Evolutionary conservation across 2,888 invertebrate species (phyloP), one percentile per base, ranked within the genome.

Genomic region (Ornithoptera priamus): DNA sequence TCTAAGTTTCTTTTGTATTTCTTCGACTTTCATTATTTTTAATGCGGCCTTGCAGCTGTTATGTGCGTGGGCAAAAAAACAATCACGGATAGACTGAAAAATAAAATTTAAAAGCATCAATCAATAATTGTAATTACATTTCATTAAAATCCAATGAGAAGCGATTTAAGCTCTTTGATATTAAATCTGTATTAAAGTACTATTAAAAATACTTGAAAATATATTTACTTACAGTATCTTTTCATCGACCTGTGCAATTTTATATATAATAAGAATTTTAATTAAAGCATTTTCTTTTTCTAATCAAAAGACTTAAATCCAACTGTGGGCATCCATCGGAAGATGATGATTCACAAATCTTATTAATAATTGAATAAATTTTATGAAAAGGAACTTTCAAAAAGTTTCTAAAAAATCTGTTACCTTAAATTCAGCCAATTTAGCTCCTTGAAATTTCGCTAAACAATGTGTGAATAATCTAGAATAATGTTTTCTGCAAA

Each of bases 31-130:
- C 92, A 93, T 92, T 68, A 93, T 90, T 78, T 93, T 93, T n/a
- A 93, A 75, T 1, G 93, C 89, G 59, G 93, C 93, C 75, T 89
- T 89, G 78, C 91, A 93, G 73, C 92, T 90, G 76, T 93, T 92
- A 73, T 93, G 93, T 1, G 90, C 85, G 72, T 93, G 93, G 46
- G 89, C 89, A 77, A 93, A 93, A 78, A 90, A 93, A 74, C 93
- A 93, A 75, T 93, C 93, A 71, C 93, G 83, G 42, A 92, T 85
- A n/a, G 93, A 87, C 93, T 93, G 84, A 62, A 72, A 75, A 72
- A 73, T 30, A 30, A 62, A 65, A 62, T n/a, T 17, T 15, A 50
- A 50, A 15, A 5, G 50, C 17, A 50, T 50, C 50, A 3, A 50
- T 15, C 10, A 30, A 39, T 39, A 39, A 18, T 50, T 50, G 5